Evolutionary conservation across 2,113 vertebrate species (phyloP), one percentile per base, ranked within the genome.

Genomic region (Caranx melampygus): DNA sequence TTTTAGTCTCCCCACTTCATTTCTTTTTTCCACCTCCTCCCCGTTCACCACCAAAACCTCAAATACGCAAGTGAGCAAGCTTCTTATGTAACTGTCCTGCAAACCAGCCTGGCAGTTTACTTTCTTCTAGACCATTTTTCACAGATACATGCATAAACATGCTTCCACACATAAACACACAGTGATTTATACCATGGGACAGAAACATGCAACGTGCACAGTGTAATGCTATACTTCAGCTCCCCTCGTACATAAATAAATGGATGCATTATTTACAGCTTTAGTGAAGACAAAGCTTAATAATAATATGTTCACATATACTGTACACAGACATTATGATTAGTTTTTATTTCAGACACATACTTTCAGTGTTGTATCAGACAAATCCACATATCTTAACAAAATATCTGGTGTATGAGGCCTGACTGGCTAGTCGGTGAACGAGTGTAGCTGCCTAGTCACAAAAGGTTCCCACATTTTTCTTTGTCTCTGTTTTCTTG

Each of bases 61-160:
- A 89, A 83, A 83, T 74, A 85, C 33, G 78, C 86, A 82, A 83
- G 79, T 64, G 68, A 84, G 80, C 77, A 78, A 78, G 81, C 84
- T 71, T 78, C 84, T 92, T 91, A 92, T 88, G 57, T 90, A 92
- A 90, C 68, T 2, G 72, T 66, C 57, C 79, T 72, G 69, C 80
- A 84, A 79, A 82, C 33, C 64, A 44, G 64, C 66, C 68, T 26
- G 67, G 88, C 79, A 66, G 76, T 85, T 87, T 83, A 79, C 63
- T 69, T 75, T 85, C 65, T 73, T 37, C 14, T 0, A 21, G 14
- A 69, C 78, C 67, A 35, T 88, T 80, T 83, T 72, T 88, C 80
- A 84, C 74, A 63, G 69, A 75, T 77, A 37, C 34, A 47, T 58
- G 59, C 78, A 89, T 58, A 77, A 79, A 82, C 71, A 73, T 62